phyloP scores from a whole-genome alignment of 1,140 invertebrate species.

The Ridgeia piscesae region DNA sequence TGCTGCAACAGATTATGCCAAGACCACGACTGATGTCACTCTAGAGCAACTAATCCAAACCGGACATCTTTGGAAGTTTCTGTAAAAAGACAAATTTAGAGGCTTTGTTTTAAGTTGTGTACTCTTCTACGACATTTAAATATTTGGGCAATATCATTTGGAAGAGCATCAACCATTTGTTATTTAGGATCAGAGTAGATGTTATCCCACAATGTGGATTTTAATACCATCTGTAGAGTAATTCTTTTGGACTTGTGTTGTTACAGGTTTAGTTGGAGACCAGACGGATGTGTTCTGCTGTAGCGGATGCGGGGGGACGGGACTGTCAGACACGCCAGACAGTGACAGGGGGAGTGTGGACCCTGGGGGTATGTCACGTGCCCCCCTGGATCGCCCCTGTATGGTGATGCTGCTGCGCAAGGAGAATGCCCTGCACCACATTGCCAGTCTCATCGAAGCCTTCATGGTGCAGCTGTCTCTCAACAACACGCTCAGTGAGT shows the following conservation, averaged over 20 bases:
- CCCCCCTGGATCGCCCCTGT: conserved; percentile 29
- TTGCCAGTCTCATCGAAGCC: conserved; percentile 48
- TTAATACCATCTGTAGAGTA: background rate
- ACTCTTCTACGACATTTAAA: too few relatives aligned
- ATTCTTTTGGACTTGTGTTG: background rate
- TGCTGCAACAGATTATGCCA: too few relatives aligned
- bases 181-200: too few relatives aligned
- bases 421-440: conserved; percentile 51
- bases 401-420: conserved; percentile 45
- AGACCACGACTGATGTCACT: too few relatives aligned
- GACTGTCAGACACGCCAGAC: background rate
- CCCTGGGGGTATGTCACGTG: background rate
- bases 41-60: too few relatives aligned
- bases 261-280: background rate
- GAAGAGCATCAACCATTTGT: too few relatives aligned
- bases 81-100: too few relatives aligned
- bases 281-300: background rate
- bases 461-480: conserved; percentile 50
- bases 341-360: too few relatives aligned
- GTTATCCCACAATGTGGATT: too few relatives aligned
- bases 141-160: too few relatives aligned
- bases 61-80: too few relatives aligned
- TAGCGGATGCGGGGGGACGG: background rate
- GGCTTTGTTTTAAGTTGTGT: too few relatives aligned
- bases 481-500: conserved; percentile 35